phyloP scores from a whole-genome alignment of 2,888 invertebrate species.

The Agrotis clavis region DNA sequence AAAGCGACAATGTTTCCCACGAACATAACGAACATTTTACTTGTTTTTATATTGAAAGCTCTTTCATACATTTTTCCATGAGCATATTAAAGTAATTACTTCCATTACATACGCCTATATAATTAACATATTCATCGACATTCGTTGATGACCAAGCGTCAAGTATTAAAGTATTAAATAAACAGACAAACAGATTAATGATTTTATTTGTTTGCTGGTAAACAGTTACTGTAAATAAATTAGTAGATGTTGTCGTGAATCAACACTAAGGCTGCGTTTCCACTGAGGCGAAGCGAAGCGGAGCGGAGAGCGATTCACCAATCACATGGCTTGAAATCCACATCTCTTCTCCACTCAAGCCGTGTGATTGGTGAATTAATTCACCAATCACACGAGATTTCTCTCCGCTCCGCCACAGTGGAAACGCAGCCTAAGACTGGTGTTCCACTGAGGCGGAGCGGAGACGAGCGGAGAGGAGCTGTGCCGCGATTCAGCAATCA shows the following conservation, averaged over 20 bases:
- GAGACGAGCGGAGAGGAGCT: too few species aligned
- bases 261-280: conserved; percentile 1
- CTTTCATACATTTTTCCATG: background rate
- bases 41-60: background rate
- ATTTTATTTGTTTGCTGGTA: conserved; percentile 4
- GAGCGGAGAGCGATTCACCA: too few species aligned
- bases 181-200: conserved; percentile 17
- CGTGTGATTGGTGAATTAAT: too few species aligned
- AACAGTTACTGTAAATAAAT: conserved; percentile 11
- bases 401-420: too few species aligned
- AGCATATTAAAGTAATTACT: background rate
- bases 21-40: background rate
- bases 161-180: conserved; percentile 4
- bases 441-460: too few species aligned
- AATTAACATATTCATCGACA: conserved; percentile 9
- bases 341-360: too few species aligned
- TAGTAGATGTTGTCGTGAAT: background rate
- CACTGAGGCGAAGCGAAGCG: too few species aligned
- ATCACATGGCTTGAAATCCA: too few species aligned
- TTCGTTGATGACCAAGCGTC: conserved; percentile 3
- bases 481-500: too few species aligned
- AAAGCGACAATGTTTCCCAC: background rate
- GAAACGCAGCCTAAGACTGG: too few species aligned
- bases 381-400: too few species aligned
- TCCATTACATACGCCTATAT: conserved; percentile 6